phyloP scores from a whole-genome alignment of 2,888 invertebrate genomes.

The Melanostoma mellinum region DNA sequence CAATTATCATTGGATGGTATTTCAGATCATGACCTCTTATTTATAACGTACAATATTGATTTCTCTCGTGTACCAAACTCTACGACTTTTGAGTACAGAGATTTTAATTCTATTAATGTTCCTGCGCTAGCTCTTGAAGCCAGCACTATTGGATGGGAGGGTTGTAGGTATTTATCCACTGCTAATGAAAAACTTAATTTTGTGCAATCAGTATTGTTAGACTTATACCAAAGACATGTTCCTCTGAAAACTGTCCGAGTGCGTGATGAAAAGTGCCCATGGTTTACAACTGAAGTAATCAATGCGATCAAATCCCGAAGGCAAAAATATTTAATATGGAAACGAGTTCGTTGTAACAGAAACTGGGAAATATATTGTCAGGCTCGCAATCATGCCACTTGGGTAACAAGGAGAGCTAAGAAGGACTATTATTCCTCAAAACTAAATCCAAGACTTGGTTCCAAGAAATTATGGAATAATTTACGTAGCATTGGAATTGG shows the following conservation, averaged over 20 bases:
- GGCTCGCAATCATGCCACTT: background rate
- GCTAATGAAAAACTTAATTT: background rate
- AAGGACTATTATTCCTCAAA: no score
- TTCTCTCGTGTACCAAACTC: background rate
- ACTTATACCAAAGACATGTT: background rate
- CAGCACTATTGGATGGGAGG: background rate
- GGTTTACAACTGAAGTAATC: background rate
- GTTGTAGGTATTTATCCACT: no score
- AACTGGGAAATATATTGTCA: background rate
- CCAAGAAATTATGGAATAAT: background rate
- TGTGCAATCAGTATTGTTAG: background rate
- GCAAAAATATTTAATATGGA: background rate
- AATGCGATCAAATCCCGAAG: background rate
- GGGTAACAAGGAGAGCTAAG: no score
- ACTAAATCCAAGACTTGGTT: background rate
- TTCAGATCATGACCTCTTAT: background rate
- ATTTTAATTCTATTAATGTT: background rate
- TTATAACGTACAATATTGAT: background rate
- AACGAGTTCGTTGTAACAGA: background rate
- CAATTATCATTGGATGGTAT: background rate
- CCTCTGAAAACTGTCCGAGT: background rate
- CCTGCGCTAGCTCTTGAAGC: background rate
- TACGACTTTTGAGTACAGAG: background rate
- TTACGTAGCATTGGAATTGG: background rate
- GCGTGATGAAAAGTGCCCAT: background rate